These are phyloP conservation scores for Rhogogaster chlorosoma DNA, from an alignment of 2,888 invertebrate species.

Conservation along the genomic window DNA sequence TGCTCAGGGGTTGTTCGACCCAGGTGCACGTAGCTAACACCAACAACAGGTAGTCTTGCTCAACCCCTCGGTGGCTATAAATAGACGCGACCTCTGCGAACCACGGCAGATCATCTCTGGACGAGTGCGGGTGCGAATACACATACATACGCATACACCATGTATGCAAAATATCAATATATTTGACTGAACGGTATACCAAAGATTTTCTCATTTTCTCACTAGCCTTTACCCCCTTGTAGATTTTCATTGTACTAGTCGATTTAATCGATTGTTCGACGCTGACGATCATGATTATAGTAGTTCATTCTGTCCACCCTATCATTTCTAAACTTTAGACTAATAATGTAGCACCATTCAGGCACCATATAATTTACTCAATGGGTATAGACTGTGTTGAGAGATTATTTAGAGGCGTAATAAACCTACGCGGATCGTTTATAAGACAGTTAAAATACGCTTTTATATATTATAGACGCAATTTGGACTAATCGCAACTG, in stretches of 20 bases:
- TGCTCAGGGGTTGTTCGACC: constrained; percentile 52
- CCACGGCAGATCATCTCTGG: constrained; percentile 69
- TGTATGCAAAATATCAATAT: constrained; percentile 5
- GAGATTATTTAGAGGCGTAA: constrained; percentile 1
- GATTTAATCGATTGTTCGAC: background rate
- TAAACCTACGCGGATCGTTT: background rate
- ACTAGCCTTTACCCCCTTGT: background rate
- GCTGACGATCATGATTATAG: background rate
- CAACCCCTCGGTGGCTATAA: constrained; percentile 71
- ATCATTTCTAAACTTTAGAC: background rate
- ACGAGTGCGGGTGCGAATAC: constrained; percentile 61
- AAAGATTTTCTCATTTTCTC: background rate
- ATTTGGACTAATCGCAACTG: background rate
- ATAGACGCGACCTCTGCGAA: constrained; percentile 70
- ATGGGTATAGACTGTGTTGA: background rate
- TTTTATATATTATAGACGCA: background rate
- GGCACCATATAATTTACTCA: background rate
- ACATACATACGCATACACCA: background rate
- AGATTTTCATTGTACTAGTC: background rate
- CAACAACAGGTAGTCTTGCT: constrained; percentile 74
- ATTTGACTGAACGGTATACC: background rate
- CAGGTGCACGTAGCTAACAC: constrained; percentile 55
- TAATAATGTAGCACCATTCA: background rate
- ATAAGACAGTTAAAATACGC: background rate
- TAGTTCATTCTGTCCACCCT: background rate